phyloP scores from a whole-genome alignment of 2,113 vertebrate genomes.

The Mastomys coucha region DNA sequence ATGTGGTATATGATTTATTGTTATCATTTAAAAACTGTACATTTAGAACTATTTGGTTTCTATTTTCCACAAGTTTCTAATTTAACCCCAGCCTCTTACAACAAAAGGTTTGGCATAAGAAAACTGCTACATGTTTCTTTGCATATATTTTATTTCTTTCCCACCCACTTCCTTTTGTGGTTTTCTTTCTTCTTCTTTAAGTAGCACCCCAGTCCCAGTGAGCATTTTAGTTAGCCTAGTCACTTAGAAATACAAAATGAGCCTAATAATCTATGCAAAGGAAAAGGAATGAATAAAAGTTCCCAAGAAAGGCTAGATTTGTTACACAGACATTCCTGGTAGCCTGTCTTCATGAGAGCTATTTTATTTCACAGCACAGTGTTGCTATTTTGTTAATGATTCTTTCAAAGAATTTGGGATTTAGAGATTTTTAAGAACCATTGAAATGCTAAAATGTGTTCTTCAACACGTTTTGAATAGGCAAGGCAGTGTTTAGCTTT shows the following conservation, averaged over 20 bases:
- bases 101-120: conserved; percentile 67
- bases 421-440: conserved; percentile 22
- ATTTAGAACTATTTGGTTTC: conserved; percentile 67
- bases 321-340: conserved; percentile 76
- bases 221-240: conserved; percentile 89
- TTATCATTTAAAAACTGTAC: conserved; percentile 82
- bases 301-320: conserved; percentile 82
- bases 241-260: conserved; percentile 85
- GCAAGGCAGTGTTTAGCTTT: conserved; percentile 14
- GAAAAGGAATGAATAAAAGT: conserved; percentile 85
- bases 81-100: conserved; percentile 75
- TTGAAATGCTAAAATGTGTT: conserved; percentile 4
- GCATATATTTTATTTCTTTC: conserved; percentile 53
- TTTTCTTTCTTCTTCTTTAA: conserved; percentile 72
- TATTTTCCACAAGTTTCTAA: conserved; percentile 76
- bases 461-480: not conserved
- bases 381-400: conserved; percentile 74
- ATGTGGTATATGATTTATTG: conserved; percentile 89
- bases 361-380: conserved; percentile 80
- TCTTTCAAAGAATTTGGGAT: conserved; percentile 56
- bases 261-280: conserved; percentile 86
- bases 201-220: conserved; percentile 84
- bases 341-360: conserved; percentile 75
- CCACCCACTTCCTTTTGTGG: not conserved
- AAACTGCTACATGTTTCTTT: conserved; percentile 58